Percentiles rank a stretch among this genome's conserved stretches.
These are phyloP conservation scores for Hippopotamus amphibius DNA, from an alignment of 2,113 vertebrate species.

Conservation along the genomic window DNA sequence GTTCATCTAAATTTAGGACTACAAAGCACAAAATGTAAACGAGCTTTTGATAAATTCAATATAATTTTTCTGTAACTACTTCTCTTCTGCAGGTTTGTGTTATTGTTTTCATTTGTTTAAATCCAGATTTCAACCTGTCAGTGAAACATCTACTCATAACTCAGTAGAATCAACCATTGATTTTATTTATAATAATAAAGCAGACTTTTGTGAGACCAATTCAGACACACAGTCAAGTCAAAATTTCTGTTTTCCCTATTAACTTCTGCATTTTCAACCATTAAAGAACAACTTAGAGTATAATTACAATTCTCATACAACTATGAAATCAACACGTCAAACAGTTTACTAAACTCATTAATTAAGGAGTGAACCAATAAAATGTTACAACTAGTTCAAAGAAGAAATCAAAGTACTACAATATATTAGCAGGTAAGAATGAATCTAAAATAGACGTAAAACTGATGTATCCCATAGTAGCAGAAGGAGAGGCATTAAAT, in stretches of 20 bases:
- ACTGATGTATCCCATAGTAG: not conserved
- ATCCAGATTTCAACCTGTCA: not conserved
- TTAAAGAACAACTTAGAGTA: not conserved
- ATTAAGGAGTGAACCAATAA: not conserved
- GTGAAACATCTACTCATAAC: not conserved
- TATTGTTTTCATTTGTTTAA: slow-evolving; percentile 7
- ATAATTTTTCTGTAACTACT: not conserved
- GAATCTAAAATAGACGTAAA: not conserved
- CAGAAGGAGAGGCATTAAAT: not conserved
- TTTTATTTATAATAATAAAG: not conserved
- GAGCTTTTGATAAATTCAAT: not conserved
- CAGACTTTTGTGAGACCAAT: not conserved
- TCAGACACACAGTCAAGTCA: not conserved
- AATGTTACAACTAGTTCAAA: not conserved
- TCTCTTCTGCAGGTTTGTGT: not conserved
- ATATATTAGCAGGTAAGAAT: not conserved
- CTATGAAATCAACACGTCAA: slow-evolving; percentile 12
- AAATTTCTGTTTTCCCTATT: slow-evolving; percentile 22
- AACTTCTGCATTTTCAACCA: not conserved
- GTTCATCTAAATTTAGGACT: not conserved
- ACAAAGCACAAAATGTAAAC: not conserved
- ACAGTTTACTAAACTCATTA: not conserved
- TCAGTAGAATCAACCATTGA: not conserved
- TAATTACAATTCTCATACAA: not conserved
- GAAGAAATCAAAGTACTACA: not conserved